Percentiles rank a stretch among this genome's conserved stretches.
Conservation (phyloP, 1,140 invertebrate genomes). For the Mercenaria mercenaria region DNA sequence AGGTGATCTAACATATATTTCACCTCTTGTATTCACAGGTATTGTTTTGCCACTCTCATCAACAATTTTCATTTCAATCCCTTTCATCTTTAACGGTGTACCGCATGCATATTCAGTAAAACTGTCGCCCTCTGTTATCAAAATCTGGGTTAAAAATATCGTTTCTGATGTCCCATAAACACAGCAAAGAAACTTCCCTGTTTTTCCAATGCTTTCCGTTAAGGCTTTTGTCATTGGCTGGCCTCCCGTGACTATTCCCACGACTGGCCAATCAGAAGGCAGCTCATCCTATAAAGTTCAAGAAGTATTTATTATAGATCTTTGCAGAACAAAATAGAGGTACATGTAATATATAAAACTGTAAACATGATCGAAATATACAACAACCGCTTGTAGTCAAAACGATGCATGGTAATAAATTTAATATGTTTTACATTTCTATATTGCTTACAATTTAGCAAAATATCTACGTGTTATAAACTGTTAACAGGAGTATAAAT, state of each 20-base stretch:
- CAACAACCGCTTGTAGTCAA: neutral
- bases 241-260: neutral
- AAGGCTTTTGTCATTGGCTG: conserved; percentile 30
- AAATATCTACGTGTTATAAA: too few species aligned
- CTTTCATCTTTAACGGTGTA: neutral
- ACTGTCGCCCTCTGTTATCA: neutral
- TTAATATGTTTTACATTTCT: too few species aligned
- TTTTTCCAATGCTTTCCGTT: neutral
- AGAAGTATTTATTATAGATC: neutral
- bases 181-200: neutral
- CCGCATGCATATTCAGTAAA: conserved; percentile 28
- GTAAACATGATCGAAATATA: neutral
- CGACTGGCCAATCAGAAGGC: conserved; percentile 36
- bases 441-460: too few species aligned
- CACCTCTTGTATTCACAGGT: conserved; percentile 26
- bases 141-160: neutral
- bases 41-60: conserved; percentile 24
- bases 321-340: too few species aligned
- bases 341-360: too few species aligned
- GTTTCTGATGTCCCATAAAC: conserved; percentile 16
- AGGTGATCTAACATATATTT: conserved; percentile 15
- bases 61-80: conserved; percentile 58
- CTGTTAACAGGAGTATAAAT: too few species aligned
- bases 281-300: conserved; percentile 21
- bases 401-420: too few species aligned